These are phyloP conservation scores for Avahi laniger DNA, from an alignment of 2,797 vertebrate species.

Conservation along the genomic window DNA sequence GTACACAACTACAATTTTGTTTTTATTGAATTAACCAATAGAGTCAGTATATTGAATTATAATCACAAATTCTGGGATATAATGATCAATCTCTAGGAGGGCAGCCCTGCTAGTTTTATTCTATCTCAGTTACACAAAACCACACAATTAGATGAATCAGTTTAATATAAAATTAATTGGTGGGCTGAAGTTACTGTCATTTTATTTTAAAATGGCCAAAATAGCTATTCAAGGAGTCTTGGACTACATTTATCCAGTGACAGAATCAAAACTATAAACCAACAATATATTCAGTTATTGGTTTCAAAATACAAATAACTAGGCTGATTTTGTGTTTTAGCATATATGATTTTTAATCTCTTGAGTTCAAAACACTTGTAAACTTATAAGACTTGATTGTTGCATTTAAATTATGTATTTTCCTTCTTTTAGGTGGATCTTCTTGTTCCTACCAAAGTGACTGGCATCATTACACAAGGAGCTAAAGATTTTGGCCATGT, in stretches of 20 bases:
- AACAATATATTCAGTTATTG: neutral
- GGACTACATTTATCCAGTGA: neutral
- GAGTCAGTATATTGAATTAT: neutral
- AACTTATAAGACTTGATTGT: neutral
- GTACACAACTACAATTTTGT: neutral
- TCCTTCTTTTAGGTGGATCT: slow-evolving; percentile 90
- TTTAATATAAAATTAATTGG: neutral
- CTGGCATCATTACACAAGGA: slow-evolving; percentile 98
- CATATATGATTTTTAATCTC: neutral
- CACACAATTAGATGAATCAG: neutral
- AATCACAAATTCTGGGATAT: neutral
- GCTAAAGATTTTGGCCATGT: slow-evolving; percentile 99
- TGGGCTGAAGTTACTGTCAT: neutral
- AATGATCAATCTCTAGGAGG: neutral
- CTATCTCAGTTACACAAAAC: neutral
- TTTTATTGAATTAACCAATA: neutral
- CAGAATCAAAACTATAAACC: neutral
- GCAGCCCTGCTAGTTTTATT: neutral
- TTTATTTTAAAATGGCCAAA: neutral
- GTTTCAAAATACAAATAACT: slow-evolving; percentile 30
- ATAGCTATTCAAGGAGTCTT: neutral
- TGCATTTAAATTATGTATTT: neutral
- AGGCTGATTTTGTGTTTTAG: neutral
- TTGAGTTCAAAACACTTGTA: neutral
- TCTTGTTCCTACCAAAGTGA: slow-evolving; percentile 95